Evolutionary conservation across 2,888 invertebrate species (phyloP).

Genomic region (Brachypterus glaber): DNA sequence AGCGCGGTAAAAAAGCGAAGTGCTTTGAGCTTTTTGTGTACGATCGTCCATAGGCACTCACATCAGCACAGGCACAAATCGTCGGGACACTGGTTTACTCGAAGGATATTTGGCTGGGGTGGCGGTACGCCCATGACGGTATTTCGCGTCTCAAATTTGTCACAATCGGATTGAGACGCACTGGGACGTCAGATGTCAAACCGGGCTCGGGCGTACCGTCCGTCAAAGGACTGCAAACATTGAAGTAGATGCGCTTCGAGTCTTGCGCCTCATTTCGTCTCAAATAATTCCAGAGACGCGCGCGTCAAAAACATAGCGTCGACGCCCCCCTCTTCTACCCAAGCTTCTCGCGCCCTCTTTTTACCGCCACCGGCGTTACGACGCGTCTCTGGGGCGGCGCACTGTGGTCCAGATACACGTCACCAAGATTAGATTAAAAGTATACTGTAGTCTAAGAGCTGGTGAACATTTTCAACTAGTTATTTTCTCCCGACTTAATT

Average conservation of each 20-base stretch:
- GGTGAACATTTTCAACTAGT: no score
- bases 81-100: constrained; percentile 25
- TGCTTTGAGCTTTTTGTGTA: no score
- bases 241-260: constrained; percentile 23
- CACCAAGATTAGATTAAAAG: no score
- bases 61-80: constrained; percentile 28
- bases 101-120: constrained; percentile 20
- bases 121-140: constrained; percentile 32
- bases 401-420: neutral
- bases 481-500: no score
- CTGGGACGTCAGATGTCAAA: constrained; percentile 30
- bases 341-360: constrained; percentile 7
- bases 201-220: constrained; percentile 23
- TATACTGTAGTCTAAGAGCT: no score
- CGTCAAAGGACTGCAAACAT: constrained; percentile 26
- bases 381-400: neutral
- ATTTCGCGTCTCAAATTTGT: constrained; percentile 21
- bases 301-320: constrained; percentile 19
- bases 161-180: constrained; percentile 29
- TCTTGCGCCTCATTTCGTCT: constrained; percentile 18
- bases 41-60: constrained; percentile 16
- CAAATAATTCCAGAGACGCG: constrained; percentile 21
- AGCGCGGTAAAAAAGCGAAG: no score
- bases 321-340: constrained; percentile 14
- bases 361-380: constrained; percentile 1